phyloP scores from a whole-genome alignment of 2,888 invertebrate genomes.

The Agrotis exclamationis region DNA sequence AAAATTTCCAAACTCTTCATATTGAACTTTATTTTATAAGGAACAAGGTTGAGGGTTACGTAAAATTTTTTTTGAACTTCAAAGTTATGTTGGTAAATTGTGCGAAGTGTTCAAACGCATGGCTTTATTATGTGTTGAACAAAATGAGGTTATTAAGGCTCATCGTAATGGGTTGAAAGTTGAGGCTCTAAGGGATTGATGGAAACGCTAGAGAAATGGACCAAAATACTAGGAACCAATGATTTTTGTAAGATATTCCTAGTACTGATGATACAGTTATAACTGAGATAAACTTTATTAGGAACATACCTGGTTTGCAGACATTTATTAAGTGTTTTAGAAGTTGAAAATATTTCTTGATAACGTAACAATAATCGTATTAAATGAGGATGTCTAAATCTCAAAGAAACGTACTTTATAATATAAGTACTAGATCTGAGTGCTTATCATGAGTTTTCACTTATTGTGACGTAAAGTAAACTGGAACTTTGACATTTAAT shows the following conservation, averaged over 20 bases:
- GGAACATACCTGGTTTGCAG: background rate
- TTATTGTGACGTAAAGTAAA: too few species aligned
- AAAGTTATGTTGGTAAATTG: conserved; percentile 64
- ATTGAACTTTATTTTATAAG: conserved; percentile 67
- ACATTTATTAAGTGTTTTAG: background rate
- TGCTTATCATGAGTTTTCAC: too few species aligned
- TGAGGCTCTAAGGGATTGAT: conserved; percentile 59
- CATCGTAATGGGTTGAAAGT: conserved; percentile 71
- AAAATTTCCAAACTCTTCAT: conserved; percentile 53
- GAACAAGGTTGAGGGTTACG: conserved; percentile 64
- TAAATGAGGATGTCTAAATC: background rate
- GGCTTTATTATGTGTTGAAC: conserved; percentile 85
- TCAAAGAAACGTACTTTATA: background rate
- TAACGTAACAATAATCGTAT: background rate
- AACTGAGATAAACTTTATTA: background rate
- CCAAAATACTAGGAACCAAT: conserved; percentile 16
- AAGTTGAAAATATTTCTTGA: background rate
- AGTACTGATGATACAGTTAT: background rate
- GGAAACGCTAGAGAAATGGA: conserved; percentile 32
- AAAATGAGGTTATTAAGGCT: conserved; percentile 82
- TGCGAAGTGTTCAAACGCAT: conserved; percentile 74
- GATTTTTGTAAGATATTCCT: conserved; percentile 16
- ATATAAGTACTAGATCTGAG: background rate
- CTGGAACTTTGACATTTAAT: too few species aligned
- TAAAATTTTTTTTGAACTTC: conserved; percentile 34